A percentile compares a stretch with the other conserved stretches of the same genome.
Conservation (phyloP, 2,113 vertebrate species). For the Anguilla rostrata region DNA sequence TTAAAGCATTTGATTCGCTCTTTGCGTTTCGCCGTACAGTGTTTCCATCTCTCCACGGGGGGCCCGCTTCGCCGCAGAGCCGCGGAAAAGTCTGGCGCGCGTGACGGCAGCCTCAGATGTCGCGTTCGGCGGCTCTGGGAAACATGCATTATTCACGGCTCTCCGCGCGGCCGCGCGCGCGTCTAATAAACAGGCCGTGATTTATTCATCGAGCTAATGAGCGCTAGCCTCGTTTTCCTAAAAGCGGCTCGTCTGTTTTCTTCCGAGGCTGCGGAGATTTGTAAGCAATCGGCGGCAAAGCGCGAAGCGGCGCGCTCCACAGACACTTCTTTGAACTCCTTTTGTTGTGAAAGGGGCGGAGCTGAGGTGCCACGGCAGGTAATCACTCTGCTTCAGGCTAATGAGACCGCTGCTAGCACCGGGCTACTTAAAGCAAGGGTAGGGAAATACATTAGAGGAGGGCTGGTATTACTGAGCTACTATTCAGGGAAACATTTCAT, state of each 20-base stretch:
- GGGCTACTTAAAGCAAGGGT: not conserved
- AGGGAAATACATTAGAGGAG: not conserved
- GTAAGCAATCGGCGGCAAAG: slow-evolving; percentile 32
- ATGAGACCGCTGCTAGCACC: slow-evolving; percentile 5
- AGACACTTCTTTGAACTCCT: slow-evolving; percentile 43
- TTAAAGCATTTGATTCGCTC: not conserved
- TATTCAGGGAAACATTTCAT: not conserved
- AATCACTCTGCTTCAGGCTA: slow-evolving; percentile 28
- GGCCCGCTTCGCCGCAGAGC: not conserved
- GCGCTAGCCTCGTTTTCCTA: slow-evolving; percentile 3
- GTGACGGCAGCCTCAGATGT: not conserved
- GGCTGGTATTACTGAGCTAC: not conserved
- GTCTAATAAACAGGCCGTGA: slow-evolving; percentile 40
- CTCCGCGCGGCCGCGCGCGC: slow-evolving; percentile 24
- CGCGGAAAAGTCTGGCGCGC: not conserved
- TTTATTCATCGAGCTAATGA: slow-evolving; percentile 49
- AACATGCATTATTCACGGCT: slow-evolving; percentile 38
- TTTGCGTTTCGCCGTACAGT: not conserved
- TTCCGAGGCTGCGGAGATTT: slow-evolving; percentile 31
- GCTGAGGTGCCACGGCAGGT: slow-evolving; percentile 35
- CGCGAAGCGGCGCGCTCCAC: slow-evolving; percentile 30
- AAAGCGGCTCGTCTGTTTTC: slow-evolving; percentile 18
- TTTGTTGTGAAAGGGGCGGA: slow-evolving; percentile 37
- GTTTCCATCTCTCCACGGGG: slow-evolving; percentile 15
- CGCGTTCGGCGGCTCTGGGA: not conserved